Percentiles rank a stretch among this genome's conserved stretches.
phyloP scores from a whole-genome alignment of 2,797 vertebrate species.

The Rhinella marina region DNA sequence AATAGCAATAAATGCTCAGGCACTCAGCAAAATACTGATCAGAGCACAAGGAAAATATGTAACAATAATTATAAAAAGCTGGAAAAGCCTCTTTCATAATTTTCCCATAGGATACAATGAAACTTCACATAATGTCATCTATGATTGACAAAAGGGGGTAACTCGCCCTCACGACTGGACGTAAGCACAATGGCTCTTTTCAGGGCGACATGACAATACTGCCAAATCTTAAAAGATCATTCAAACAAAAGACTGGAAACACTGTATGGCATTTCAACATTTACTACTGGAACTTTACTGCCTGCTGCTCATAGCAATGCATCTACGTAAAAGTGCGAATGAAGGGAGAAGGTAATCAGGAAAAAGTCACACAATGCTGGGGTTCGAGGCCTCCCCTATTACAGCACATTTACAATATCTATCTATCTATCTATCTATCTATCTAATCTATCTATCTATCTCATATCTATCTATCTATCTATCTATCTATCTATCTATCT shows the following conservation, averaged over 20 bases:
- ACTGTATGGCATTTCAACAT: background rate
- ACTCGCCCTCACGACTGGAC: slow-evolving; percentile 32
- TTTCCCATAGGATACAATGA: slow-evolving; percentile 3
- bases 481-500: too few relatives aligned
- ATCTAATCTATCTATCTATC: too few relatives aligned
- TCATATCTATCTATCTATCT: too few relatives aligned
- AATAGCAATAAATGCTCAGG: background rate
- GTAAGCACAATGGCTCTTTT: slow-evolving; percentile 46
- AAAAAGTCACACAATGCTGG: background rate
- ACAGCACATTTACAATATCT: background rate
- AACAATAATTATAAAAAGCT: background rate
- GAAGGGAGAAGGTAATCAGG: background rate
- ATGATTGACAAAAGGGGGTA: slow-evolving; percentile 35
- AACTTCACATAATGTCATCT: slow-evolving; percentile 19
- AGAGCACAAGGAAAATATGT: background rate
- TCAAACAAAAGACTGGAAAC: slow-evolving; percentile 39
- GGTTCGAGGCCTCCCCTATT: background rate
- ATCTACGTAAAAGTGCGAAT: background rate
- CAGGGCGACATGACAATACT: slow-evolving; percentile 21
- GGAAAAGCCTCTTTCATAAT: background rate
- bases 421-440: too few relatives aligned
- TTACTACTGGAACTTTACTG: background rate
- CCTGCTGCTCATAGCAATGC: background rate
- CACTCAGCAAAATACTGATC: background rate
- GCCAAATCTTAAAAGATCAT: slow-evolving; percentile 23